Evolutionary conservation across 2,888 invertebrate genomes (phyloP).

Genomic region (Sympetrum striolatum): DNA sequence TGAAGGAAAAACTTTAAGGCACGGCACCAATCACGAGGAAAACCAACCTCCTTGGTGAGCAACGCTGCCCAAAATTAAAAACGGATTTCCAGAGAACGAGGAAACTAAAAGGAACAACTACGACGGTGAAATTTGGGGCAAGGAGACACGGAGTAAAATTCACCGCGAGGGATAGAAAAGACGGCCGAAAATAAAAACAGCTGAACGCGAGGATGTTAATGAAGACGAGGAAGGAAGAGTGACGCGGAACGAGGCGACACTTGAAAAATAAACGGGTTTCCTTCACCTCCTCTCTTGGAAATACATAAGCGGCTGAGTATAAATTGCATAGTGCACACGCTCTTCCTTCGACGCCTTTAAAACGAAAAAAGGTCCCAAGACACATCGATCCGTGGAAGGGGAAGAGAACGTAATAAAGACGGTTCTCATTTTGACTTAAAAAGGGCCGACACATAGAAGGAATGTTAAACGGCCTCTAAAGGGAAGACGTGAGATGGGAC

Average conservation of each 20-base stretch:
- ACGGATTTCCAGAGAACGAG: too few relatives aligned
- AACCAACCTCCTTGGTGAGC: too few relatives aligned
- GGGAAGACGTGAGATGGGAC: background rate
- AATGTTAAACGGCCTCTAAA: constrained; percentile 11
- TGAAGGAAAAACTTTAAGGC: too few relatives aligned
- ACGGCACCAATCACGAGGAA: too few relatives aligned
- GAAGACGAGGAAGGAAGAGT: background rate
- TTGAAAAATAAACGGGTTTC: background rate
- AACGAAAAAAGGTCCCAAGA: background rate
- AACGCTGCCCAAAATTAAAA: too few relatives aligned
- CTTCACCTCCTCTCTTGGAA: background rate
- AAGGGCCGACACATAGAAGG: constrained; percentile 5
- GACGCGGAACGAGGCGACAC: background rate
- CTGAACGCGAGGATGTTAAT: background rate
- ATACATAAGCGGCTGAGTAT: background rate
- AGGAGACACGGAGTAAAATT: background rate
- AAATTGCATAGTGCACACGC: background rate
- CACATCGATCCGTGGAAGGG: background rate
- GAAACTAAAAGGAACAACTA: background rate
- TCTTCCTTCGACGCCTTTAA: background rate
- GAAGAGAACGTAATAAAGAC: background rate
- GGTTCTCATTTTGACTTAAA: background rate
- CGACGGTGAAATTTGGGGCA: background rate
- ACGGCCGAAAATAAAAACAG: background rate
- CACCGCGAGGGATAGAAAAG: background rate